phyloP scores from a whole-genome alignment of 2,797 vertebrate genomes.

The Pseudocheirus occidentalis region DNA sequence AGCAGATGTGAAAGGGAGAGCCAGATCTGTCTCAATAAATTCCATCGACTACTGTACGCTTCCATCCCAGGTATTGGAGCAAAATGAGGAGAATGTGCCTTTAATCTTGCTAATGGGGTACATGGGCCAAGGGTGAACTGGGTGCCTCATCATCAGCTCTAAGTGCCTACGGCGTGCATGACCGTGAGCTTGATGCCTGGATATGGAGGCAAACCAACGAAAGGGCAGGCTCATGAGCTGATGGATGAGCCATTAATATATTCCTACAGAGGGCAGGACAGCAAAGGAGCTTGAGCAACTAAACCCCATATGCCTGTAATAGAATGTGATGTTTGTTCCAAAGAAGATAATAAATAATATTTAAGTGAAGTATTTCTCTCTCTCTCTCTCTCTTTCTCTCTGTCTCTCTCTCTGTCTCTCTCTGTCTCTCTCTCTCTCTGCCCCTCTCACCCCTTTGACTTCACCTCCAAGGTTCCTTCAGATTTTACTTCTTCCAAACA shows the following conservation, averaged over 20 bases:
- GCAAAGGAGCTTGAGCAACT: not conserved
- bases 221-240: not conserved
- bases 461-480: not conserved
- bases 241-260: not conserved
- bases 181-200: not conserved
- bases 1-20: slow-evolving; percentile 60
- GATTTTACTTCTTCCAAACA: not conserved
- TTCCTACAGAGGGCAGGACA: not conserved
- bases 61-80: not conserved
- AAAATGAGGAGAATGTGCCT: not conserved
- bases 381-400: not conserved
- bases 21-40: slow-evolving; percentile 42
- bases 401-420: not conserved
- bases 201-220: not conserved
- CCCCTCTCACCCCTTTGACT: not conserved
- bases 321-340: not conserved
- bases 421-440: not conserved
- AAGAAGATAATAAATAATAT: not conserved
- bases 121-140: not conserved
- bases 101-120: fast-evolving
- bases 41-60: not conserved
- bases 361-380: not conserved
- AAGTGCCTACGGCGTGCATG: not conserved
- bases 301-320: not conserved
- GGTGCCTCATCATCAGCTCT: not conserved